Evolutionary conservation across 2,888 invertebrate species (phyloP).

Genomic region (Coelinius sp.): DNA sequence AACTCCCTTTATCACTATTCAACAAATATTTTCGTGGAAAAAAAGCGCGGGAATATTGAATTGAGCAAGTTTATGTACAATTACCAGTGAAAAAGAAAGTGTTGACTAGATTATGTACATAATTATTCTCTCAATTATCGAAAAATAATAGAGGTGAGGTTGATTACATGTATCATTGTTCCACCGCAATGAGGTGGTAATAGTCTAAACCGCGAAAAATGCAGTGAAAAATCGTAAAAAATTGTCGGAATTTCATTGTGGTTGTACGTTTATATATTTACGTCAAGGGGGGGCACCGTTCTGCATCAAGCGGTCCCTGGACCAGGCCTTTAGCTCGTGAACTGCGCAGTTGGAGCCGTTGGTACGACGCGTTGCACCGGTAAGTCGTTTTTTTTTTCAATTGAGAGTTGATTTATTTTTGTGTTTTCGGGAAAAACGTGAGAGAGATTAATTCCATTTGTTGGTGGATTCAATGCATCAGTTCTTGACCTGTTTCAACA

Average conservation of each 20-base stretch:
- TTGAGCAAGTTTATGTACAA: no score
- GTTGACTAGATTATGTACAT: not conserved
- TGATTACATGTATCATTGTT: not conserved
- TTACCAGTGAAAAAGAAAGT: no score
- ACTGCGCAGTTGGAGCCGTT: slow-evolving; percentile 67
- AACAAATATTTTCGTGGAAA: not conserved
- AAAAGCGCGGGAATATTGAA: not conserved
- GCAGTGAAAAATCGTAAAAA: not conserved
- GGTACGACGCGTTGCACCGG: slow-evolving; percentile 63
- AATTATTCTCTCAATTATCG: no score
- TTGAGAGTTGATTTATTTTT: not conserved
- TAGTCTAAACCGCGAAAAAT: not conserved
- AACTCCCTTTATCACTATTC: not conserved
- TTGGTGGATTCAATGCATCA: not conserved
- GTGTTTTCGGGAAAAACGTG: not conserved
- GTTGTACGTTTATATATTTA: slow-evolving; percentile 43
- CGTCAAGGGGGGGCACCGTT: slow-evolving; percentile 50
- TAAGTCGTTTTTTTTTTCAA: slow-evolving; percentile 58
- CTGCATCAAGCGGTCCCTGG: slow-evolving; percentile 57
- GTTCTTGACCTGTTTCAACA: not conserved
- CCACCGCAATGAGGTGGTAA: slow-evolving; percentile 1
- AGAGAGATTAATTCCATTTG: not conserved
- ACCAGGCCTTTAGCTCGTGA: slow-evolving; percentile 56
- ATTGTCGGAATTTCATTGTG: not conserved
- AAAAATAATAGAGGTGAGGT: not conserved